Conservation (phyloP, 2,797 vertebrate genomes). For the Muscicapa striata region DNA sequence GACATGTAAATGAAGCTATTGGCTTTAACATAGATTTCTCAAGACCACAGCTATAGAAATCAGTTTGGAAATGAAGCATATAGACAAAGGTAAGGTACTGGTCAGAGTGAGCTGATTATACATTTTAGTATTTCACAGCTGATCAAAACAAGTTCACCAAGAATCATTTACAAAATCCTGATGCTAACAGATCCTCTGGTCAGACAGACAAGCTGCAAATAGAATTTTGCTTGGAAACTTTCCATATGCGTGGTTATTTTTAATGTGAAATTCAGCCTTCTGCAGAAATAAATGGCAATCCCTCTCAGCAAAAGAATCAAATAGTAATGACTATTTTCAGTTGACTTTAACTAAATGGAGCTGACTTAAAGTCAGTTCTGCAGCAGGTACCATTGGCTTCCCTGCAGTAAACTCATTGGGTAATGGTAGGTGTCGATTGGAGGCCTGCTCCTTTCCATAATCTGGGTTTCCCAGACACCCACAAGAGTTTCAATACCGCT, state of each 20-base stretch:
- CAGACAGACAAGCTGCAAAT: not conserved
- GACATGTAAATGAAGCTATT: not conserved
- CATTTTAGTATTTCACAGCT: not conserved
- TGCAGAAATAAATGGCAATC: not conserved
- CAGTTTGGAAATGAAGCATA: not conserved
- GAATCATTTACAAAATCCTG: not conserved
- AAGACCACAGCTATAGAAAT: not conserved
- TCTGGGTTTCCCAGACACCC: not conserved
- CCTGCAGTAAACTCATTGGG: not conserved
- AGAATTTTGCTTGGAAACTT: not conserved
- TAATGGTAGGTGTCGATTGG: not conserved
- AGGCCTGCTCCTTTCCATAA: not conserved
- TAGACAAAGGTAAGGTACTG: not conserved
- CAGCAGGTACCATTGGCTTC: not conserved
- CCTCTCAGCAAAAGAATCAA: not conserved
- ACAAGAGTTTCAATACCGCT: not conserved
- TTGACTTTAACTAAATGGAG: not conserved
- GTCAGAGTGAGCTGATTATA: not conserved
- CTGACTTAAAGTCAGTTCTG: not conserved
- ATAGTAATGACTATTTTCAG: not conserved
- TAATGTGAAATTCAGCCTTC: constrained; percentile 1
- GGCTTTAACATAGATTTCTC: not conserved
- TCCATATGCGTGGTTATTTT: not conserved
- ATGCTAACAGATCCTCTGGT: not conserved
- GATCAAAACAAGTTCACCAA: not conserved